phyloP scores from a whole-genome alignment of 2,113 vertebrate genomes.

The Erythrocercus mccallii region DNA sequence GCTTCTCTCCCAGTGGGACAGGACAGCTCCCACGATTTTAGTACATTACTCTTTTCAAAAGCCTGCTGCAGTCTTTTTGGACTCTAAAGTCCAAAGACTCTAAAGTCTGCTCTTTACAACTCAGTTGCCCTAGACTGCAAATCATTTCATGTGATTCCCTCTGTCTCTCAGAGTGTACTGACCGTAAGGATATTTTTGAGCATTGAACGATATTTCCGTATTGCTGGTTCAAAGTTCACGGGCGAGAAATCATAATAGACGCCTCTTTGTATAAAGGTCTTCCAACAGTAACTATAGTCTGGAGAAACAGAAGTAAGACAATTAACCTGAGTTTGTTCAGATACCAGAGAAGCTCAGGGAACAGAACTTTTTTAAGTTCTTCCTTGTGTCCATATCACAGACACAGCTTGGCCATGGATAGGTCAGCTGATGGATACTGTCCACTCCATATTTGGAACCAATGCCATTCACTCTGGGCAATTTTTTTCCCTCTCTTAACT shows the following conservation, averaged over 20 bases:
- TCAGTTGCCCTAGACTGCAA: background rate
- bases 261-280: background rate
- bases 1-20: background rate
- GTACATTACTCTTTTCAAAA: background rate
- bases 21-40: background rate
- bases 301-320: background rate
- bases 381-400: background rate
- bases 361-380: background rate
- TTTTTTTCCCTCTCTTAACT: background rate
- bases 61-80: too few species aligned
- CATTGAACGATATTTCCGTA: background rate
- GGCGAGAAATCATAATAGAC: background rate
- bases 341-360: background rate
- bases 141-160: background rate
- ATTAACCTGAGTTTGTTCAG: background rate
- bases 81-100: too few species aligned
- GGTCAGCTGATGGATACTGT: background rate
- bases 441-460: background rate
- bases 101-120: background rate
- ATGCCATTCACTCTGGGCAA: background rate
- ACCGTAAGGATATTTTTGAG: background rate
- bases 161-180: background rate
- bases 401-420: background rate
- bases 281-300: background rate
- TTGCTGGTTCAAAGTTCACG: rapidly evolving